A percentile compares a stretch with the other conserved stretches of the same genome.
Conservation (phyloP, 2,797 vertebrate species). For the Premnoplex brunnescens region DNA sequence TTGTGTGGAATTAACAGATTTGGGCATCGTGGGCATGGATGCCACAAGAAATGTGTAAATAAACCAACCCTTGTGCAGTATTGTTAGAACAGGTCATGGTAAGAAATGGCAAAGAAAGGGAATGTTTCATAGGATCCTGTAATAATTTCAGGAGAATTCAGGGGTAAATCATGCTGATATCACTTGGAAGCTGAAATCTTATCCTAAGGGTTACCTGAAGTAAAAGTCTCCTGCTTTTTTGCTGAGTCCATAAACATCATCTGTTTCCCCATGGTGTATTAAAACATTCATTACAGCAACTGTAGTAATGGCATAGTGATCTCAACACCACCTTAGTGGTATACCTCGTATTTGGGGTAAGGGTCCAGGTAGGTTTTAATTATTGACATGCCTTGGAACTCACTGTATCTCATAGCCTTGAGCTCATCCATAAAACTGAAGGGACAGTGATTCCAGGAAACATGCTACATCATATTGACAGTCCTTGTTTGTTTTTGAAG, state of each 20-base stretch:
- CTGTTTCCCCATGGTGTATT: not conserved
- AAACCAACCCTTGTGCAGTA: not conserved
- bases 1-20: conserved; percentile 39
- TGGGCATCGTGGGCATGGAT: not conserved
- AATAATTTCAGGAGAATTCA: not conserved
- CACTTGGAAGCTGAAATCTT: not conserved
- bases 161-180: not conserved
- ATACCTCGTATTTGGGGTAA: not conserved
- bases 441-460: conserved; percentile 16
- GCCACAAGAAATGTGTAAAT: not conserved
- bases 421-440: not conserved
- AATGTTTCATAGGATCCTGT: not conserved
- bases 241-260: not conserved
- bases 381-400: not conserved
- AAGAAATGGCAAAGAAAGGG: not conserved
- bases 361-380: not conserved
- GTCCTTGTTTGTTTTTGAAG: conserved; percentile 7
- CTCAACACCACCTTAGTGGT: not conserved
- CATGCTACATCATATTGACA: not conserved
- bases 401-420: not conserved
- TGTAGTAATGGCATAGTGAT: not conserved
- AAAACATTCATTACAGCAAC: not conserved
- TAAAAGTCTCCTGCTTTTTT: not conserved
- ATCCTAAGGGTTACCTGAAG: not conserved
- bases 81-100: not conserved